phyloP scores from a whole-genome alignment of 2,113 vertebrate species.

The Pteropus alecto region DNA sequence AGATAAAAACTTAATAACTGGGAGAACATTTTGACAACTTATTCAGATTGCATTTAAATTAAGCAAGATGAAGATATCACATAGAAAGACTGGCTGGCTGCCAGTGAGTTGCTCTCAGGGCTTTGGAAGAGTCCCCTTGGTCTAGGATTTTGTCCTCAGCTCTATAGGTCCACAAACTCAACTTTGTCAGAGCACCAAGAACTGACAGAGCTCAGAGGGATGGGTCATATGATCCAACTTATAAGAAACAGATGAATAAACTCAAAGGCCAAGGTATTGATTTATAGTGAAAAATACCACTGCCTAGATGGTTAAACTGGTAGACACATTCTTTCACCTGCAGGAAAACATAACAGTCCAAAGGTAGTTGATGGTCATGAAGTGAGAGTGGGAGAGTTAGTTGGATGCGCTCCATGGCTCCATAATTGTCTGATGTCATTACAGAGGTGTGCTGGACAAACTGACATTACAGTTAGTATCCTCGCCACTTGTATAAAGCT shows the following conservation, averaged over 20 bases:
- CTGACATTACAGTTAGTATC: background rate
- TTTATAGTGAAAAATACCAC: background rate
- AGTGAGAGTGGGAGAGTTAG: background rate
- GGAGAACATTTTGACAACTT: background rate
- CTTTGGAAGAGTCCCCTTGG: background rate
- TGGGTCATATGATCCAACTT: background rate
- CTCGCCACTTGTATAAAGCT: background rate
- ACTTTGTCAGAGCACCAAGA: background rate
- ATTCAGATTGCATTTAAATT: background rate
- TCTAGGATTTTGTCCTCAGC: conserved; percentile 3
- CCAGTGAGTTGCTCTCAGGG: background rate
- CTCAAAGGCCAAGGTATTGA: background rate
- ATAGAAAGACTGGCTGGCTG: background rate
- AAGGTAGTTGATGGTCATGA: background rate
- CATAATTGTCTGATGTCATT: background rate
- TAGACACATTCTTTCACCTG: background rate
- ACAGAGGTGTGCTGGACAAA: background rate
- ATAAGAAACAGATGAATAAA: background rate
- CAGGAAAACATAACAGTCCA: background rate
- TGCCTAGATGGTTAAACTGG: background rate
- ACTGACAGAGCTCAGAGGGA: background rate
- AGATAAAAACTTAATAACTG: background rate
- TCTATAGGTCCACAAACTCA: background rate
- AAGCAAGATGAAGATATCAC: background rate
- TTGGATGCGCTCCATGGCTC: background rate